Base-by-base conservation (phyloP, 2,113 vertebrate genomes). In the Motacilla tschutschensis region DNA sequence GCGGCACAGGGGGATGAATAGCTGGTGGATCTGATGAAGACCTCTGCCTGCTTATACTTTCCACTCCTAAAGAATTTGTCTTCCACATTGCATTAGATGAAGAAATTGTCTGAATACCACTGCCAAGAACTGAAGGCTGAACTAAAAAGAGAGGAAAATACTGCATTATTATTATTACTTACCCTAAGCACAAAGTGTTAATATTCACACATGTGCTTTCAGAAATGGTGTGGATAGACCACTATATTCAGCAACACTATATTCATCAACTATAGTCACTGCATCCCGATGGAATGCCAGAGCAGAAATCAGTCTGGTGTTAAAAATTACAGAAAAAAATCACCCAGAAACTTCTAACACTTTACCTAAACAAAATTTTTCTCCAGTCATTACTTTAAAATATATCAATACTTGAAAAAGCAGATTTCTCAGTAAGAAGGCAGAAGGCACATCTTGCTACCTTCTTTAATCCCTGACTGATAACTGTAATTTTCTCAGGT, bases 11-110 rank as follows among this genome's bases (percentile, higher is more conserved):
- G 35, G 99, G 98, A 94, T 99, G 99, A 97, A 98, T 98, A 97
- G 99, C 98, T 95, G 99, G 99, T 86, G 99, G 99, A 97, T 99
- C 99, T 63, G 99, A 99, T 90, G 99, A 99, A 55, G 99, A 99
- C 92, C 99, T 97, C 96, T 99, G 99, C 93, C 99, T 96, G 95
- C 98, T 98, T 38, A 96, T 93, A 24, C 95, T 97, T 75, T 96
- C 96, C 96, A 98, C 96, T 96, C 98, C 98, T 94, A 98, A 94
- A 93, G 98, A 95, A 95, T 98, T 96, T 77, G 98, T 96, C 95
- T 99, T 99, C 99, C 99, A 99, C 91, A 94, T 90, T 95, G 97
- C 93, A 91, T 96, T 95, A 96, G 97, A 95, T 70, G 98, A 98
- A 65, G 95, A 94, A 73, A 98, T 96, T 76, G 97, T 94, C 96